A percentile compares a stretch with the other conserved stretches of the same genome.
These are phyloP conservation scores for Sebastes diaconus DNA, from an alignment of 2,797 vertebrate species.

Conservation along the genomic window DNA sequence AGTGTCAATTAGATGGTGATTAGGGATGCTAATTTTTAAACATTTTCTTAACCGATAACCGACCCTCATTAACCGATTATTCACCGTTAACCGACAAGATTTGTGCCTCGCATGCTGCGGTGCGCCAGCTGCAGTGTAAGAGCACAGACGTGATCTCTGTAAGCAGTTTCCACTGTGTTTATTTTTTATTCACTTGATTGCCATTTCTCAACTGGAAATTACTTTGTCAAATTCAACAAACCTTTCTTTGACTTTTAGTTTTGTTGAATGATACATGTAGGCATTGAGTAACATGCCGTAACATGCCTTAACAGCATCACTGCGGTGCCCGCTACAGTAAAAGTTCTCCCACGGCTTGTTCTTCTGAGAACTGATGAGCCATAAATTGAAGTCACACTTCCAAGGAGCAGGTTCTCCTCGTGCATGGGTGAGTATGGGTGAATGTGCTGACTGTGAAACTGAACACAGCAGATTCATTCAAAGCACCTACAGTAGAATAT, in stretches of 20 bases:
- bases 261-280: not conserved
- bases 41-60: too few species aligned
- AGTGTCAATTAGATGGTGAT: too few species aligned
- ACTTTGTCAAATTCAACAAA: not conserved
- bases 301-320: not conserved
- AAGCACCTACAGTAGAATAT: constrained; percentile 4
- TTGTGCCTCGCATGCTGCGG: too few species aligned
- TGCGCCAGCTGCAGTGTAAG: too few species aligned
- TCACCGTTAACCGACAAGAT: too few species aligned
- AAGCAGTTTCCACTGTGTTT: not conserved
- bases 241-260: not conserved
- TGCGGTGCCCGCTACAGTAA: constrained; percentile 21
- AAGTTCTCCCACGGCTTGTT: not conserved
- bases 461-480: constrained; percentile 24
- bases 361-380: constrained; percentile 34
- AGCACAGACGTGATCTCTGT: too few species aligned
- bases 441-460: constrained; percentile 54
- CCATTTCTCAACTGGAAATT: not conserved
- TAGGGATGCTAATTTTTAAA: too few species aligned
- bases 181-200: constrained; percentile 11
- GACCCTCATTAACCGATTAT: too few species aligned
- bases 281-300: not conserved
- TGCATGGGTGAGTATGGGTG: not conserved
- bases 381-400: constrained; percentile 12
- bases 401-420: constrained; percentile 77